Conservation (phyloP, 2,797 vertebrate genomes). For the Anniella stebbinsi region DNA sequence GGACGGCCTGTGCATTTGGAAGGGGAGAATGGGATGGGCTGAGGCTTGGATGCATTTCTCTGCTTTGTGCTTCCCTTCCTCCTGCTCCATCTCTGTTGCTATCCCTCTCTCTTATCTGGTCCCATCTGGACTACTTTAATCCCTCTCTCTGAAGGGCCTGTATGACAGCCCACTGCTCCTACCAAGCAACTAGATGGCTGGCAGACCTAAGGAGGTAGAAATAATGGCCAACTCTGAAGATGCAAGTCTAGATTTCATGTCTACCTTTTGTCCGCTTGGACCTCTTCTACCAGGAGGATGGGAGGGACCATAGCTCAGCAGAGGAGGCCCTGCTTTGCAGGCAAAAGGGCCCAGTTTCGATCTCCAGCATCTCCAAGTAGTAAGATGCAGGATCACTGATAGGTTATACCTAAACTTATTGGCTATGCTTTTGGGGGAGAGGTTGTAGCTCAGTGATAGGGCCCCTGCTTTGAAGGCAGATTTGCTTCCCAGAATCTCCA, state of each 20-base stretch:
- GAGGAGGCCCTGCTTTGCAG: no score
- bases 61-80: background rate
- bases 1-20: background rate
- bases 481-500: no score
- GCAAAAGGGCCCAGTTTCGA: no score
- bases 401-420: no score
- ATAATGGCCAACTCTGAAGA: no score
- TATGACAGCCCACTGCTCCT: background rate
- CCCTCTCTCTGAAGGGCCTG: background rate
- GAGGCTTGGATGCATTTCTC: conserved; percentile 11
- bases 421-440: no score
- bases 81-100: accelerated
- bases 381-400: no score
- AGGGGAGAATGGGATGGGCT: background rate
- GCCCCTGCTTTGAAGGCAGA: no score
- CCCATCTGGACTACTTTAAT: conserved; percentile 47
- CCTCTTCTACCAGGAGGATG: background rate
- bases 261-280: background rate
- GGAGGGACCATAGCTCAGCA: no score
- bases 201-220: background rate
- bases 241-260: accelerated
- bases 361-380: no score
- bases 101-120: background rate
- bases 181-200: background rate
- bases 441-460: no score